Conservation (phyloP, 1,140 invertebrate species). For the Cherax destructor region DNA sequence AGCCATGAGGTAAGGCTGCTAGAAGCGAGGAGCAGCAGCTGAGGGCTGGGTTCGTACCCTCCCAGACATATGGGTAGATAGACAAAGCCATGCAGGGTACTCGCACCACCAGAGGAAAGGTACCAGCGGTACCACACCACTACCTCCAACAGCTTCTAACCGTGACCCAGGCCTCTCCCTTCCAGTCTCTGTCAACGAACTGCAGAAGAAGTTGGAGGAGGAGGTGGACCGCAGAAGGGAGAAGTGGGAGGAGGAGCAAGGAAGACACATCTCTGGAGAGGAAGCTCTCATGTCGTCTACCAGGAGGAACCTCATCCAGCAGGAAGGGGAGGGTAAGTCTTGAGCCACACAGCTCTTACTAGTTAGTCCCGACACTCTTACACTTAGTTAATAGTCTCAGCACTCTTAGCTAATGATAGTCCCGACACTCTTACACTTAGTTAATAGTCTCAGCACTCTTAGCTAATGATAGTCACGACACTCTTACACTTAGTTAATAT, state of each 20-base stretch:
- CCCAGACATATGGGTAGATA: background rate
- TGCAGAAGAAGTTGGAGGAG: slow-evolving; percentile 71
- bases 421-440: no score
- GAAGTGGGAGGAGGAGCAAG: slow-evolving; percentile 70
- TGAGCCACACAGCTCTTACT: background rate
- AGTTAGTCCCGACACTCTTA: background rate
- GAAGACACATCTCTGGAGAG: slow-evolving; percentile 62
- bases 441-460: no score
- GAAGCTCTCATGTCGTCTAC: slow-evolving; percentile 61
- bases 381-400: no score
- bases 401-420: background rate
- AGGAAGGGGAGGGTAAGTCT: slow-evolving; percentile 48
- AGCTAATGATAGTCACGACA: background rate
- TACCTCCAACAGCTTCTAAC: slow-evolving; percentile 56
- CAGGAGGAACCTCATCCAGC: slow-evolving; percentile 12
- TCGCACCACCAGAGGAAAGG: slow-evolving; percentile 37
- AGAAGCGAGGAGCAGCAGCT: slow-evolving; percentile 6
- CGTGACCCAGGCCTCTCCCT: slow-evolving; percentile 71
- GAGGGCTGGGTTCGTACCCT: background rate
- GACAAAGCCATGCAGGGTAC: slow-evolving; percentile 61
- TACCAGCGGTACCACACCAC: slow-evolving; percentile 53
- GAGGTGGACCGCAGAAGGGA: slow-evolving; percentile 71
- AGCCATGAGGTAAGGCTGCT: background rate
- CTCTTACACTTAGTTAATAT: no score
- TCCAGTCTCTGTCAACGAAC: slow-evolving; percentile 72